Base-by-base conservation (phyloP, 2,888 invertebrate genomes). In the Troilus luridus region DNA sequence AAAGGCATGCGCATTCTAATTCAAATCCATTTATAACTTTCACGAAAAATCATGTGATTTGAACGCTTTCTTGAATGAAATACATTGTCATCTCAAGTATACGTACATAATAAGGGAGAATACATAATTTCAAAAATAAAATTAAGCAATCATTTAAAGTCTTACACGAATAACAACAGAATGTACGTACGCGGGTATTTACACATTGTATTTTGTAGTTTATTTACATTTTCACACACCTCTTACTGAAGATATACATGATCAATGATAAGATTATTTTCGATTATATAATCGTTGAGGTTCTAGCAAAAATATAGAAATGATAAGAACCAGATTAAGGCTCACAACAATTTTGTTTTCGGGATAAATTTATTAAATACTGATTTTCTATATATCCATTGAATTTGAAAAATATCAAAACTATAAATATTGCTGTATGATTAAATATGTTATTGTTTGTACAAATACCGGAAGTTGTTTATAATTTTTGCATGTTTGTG, bases 201-300 rank as follows among this genome's bases (percentile, higher is more conserved):
- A 41, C 41, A 41, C 5, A 12, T 59, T 59, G 14, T 59, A 59
- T 59, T 64, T 64, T 21, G 9, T 1, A 64, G 21, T 64, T 64
- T 24, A 24, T 67, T 24, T 67, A 24, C 67, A 3, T 21, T 24
- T 67, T 67, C 10, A n/a, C 67, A 67, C n/a, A 24, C 67, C 67
- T 67, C 24, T 67, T 67, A 67, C 11, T 6, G 24, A 24, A 1
- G 24, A 12, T 24, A 67, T 10, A 17, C 64, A 21, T 6, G 21
- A n/a, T 64, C n/a, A 24, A 77, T 41, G 72, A 77, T 77, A 77
- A 77, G 72, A 77, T 77, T 77, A 41, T 6, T 41, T 77, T 19
- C 6, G 41, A 77, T 77, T 41, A 41, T 17, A 41, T 77, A 27
- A 77, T 27, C 17, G 14, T 2, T 17, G 8, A 77, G 27, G 72